These are phyloP conservation scores for Euphonia xanthogaster DNA, from an alignment of 2,797 vertebrate genomes.

Conservation along the genomic window DNA sequence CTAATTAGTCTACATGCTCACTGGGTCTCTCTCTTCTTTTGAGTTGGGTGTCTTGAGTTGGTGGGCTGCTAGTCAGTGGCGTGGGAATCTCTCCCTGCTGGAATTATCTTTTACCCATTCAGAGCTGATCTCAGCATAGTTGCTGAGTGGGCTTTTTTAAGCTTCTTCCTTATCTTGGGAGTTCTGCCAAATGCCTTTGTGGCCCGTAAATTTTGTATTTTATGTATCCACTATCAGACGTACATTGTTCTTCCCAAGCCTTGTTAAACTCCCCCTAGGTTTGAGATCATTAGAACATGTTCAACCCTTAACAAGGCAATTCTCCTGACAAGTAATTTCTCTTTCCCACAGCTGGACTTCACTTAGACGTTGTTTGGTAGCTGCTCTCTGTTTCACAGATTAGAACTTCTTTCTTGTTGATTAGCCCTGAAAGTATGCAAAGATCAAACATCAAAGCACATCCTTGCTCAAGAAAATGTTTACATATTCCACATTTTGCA, in stretches of 20 bases:
- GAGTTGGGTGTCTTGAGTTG: background rate
- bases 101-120: background rate
- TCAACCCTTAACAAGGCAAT: background rate
- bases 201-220: background rate
- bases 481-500: background rate
- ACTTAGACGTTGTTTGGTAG: background rate
- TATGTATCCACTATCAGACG: background rate
- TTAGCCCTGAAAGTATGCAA: background rate
- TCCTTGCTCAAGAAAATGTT: background rate
- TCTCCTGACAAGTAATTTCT: background rate
- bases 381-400: background rate
- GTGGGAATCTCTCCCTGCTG: rapidly evolving
- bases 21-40: background rate
- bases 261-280: background rate
- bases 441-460: background rate
- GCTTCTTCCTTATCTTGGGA: background rate
- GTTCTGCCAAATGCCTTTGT: background rate
- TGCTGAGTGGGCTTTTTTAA: background rate
- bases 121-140: background rate
- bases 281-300: background rate
- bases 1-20: background rate
- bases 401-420: background rate
- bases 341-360: background rate
- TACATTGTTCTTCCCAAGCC: background rate
- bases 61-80: background rate